Conservation (phyloP, 1,140 invertebrate species). For the Theocolax elegans region DNA sequence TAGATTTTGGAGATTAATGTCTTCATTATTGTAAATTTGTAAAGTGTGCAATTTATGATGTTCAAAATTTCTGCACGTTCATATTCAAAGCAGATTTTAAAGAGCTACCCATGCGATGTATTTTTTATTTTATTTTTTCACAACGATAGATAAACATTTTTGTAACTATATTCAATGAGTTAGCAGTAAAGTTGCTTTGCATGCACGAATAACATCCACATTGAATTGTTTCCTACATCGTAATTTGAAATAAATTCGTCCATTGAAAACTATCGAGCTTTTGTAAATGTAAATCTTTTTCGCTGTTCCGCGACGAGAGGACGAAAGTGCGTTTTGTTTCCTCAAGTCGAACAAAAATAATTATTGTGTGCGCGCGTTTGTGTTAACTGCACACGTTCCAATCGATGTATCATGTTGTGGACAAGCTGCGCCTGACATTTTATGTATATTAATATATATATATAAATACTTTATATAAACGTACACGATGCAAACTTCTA, state of each 20-base stretch:
- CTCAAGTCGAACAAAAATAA: slow-evolving; percentile 2
- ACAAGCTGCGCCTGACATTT: slow-evolving; percentile 13
- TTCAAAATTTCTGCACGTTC: no score
- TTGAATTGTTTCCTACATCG: slow-evolving; percentile 21
- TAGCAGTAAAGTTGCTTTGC: slow-evolving; percentile 13
- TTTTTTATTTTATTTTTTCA: no score
- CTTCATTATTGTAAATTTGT: no score
- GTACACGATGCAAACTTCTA: slow-evolving; percentile 13
- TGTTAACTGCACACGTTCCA: slow-evolving; percentile 20
- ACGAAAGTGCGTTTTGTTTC: not conserved
- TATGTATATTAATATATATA: slow-evolving; percentile 47
- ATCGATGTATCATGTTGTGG: slow-evolving; percentile 2
- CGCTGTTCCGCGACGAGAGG: not conserved
- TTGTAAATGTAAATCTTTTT: slow-evolving; percentile 50
- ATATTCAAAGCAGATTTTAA: not conserved
- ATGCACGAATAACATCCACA: not conserved
- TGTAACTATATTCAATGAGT: slow-evolving; percentile 18
- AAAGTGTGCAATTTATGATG: no score
- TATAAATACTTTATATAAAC: slow-evolving; percentile 47
- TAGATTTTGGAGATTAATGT: no score
- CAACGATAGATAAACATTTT: slow-evolving; percentile 23
- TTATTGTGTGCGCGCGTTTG: slow-evolving; percentile 26
- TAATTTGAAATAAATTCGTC: slow-evolving; percentile 56
- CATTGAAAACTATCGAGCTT: slow-evolving; percentile 64
- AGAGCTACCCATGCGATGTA: no score